Conservation (phyloP, 2,113 vertebrate genomes). For the Todiramphus chloris region DNA sequence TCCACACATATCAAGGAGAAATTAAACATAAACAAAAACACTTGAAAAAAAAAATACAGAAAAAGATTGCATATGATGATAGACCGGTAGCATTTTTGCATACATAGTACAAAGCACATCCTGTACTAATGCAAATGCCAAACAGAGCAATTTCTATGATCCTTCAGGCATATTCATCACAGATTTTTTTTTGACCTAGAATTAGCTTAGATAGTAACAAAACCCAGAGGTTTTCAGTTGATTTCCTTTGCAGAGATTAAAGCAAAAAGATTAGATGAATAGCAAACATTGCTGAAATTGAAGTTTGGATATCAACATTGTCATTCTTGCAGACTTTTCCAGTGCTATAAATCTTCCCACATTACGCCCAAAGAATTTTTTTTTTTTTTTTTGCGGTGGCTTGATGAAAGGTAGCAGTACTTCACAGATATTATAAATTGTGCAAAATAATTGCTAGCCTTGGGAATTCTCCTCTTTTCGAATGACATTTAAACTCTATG, state of each 20-base stretch:
- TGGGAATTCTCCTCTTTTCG: constrained; percentile 15
- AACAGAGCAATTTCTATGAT: constrained; percentile 1
- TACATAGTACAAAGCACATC: constrained; percentile 2
- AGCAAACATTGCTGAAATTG: not conserved
- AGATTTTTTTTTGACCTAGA: not conserved
- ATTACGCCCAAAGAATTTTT: not conserved
- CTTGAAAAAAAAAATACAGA: not conserved
- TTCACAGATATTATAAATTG: not conserved
- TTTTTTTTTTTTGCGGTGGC: not conserved
- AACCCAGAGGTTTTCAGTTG: not conserved
- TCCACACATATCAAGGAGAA: not conserved
- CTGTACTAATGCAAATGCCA: not conserved
- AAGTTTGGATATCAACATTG: constrained; percentile 9
- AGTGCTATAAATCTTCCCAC: constrained; percentile 22
- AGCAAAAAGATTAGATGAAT: constrained; percentile 35
- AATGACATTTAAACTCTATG: constrained; percentile 10
- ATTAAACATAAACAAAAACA: constrained; percentile 1
- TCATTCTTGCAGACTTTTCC: not conserved
- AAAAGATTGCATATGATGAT: constrained; percentile 15
- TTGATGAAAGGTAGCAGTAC: constrained; percentile 32
- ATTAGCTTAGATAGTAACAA: not conserved
- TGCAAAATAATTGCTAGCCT: constrained; percentile 38
- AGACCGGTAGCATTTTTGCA: constrained; percentile 10
- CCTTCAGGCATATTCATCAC: constrained; percentile 22
- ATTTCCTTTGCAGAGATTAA: constrained; percentile 32